Percentiles rank a stretch among this genome's conserved stretches.
phyloP scores from a whole-genome alignment of 1,140 invertebrate species.

The Xylocopa sonorina region DNA sequence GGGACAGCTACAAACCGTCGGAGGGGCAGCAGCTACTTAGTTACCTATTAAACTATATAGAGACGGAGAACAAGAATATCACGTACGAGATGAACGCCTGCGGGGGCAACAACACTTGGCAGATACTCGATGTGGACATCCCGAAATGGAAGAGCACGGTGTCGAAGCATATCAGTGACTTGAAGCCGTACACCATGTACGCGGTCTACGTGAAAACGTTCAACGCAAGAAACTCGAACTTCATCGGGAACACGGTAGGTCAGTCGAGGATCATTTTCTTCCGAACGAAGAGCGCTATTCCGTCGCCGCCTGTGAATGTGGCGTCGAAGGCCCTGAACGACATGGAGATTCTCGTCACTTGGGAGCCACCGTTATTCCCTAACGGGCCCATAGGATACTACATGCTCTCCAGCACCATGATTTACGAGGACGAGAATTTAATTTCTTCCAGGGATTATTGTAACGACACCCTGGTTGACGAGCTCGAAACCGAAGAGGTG shows the following conservation, averaged over 20 bases:
- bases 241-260: constrained; percentile 75
- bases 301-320: constrained; percentile 83
- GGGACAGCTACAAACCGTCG: constrained; percentile 79
- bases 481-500: constrained; percentile 42
- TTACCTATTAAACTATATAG: constrained; percentile 84
- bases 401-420: constrained; percentile 79
- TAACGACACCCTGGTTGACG: constrained; percentile 60
- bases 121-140: constrained; percentile 70
- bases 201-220: constrained; percentile 86
- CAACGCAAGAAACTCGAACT: constrained; percentile 56
- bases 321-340: constrained; percentile 73
- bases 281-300: constrained; percentile 83
- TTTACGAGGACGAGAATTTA: constrained; percentile 76
- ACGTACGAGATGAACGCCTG: constrained; percentile 74
- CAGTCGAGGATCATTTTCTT: constrained; percentile 85
- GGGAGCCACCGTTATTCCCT: constrained; percentile 84
- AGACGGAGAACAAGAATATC: constrained; percentile 82
- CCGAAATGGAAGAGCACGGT: constrained; percentile 53
- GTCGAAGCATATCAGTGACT: constrained; percentile 75
- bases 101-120: constrained; percentile 71
- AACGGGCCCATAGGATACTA: constrained; percentile 88
- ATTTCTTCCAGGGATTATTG: constrained; percentile 85
- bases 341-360: constrained; percentile 83
- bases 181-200: constrained; percentile 86
- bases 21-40: constrained; percentile 82